Percentiles rank a stretch among this genome's conserved stretches.
phyloP scores from a whole-genome alignment of 2,113 vertebrate genomes.

The Dipodomys spectabilis region DNA sequence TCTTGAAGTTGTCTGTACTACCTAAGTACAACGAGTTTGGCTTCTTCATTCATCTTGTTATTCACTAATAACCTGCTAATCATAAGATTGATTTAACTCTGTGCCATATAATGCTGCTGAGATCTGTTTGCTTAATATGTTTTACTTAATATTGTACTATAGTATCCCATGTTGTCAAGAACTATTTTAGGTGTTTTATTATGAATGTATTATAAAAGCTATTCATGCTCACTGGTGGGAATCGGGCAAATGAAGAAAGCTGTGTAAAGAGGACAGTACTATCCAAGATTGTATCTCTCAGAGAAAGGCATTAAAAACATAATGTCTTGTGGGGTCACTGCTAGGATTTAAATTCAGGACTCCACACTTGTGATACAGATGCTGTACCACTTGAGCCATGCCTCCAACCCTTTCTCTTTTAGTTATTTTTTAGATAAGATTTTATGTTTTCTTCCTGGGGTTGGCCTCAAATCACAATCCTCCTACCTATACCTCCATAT shows the following conservation, averaged over 20 bases:
- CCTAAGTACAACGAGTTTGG: not conserved
- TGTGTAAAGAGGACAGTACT: constrained; percentile 16
- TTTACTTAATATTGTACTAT: not conserved
- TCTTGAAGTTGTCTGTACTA: not conserved
- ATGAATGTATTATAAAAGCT: constrained; percentile 13
- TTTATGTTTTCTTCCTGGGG: too few species aligned
- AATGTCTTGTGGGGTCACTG: not conserved
- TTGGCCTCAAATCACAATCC: too few species aligned
- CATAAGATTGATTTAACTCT: constrained; percentile 15
- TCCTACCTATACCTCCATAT: too few species aligned
- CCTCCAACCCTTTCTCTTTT: too few species aligned
- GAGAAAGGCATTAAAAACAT: constrained; percentile 11
- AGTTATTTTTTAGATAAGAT: too few species aligned
- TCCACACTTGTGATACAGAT: too few species aligned
- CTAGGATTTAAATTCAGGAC: too few species aligned
- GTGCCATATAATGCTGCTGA: not conserved
- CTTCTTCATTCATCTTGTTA: not conserved
- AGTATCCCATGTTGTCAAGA: constrained; percentile 11
- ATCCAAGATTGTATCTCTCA: constrained; percentile 12
- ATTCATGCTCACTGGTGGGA: not conserved
- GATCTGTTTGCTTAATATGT: constrained; percentile 3
- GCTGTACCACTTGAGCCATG: too few species aligned
- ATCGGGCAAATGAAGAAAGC: constrained; percentile 40
- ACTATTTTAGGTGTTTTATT: constrained; percentile 48
- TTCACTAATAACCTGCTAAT: constrained; percentile 17